phyloP scores from a whole-genome alignment of 2,888 invertebrate genomes.

The Cyclophora punctaria region DNA sequence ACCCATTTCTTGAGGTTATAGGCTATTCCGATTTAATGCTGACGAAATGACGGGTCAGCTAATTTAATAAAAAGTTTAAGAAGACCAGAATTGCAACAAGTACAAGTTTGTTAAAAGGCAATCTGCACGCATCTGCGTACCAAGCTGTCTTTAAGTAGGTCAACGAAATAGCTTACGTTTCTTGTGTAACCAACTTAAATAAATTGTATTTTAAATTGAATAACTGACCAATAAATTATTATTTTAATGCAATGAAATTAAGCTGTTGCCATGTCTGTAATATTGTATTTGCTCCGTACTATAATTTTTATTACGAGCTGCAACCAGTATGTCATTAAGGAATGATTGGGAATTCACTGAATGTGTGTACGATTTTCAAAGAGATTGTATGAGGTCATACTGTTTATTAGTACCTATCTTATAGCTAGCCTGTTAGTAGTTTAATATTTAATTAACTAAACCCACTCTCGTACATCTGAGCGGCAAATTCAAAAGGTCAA shows the following conservation, averaged over 20 bases:
- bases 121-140: slow-evolving; percentile 16
- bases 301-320: slow-evolving; percentile 12
- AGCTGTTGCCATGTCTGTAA: slow-evolving; percentile 13
- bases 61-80: too few relatives aligned
- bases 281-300: slow-evolving; percentile 10
- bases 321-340: slow-evolving; percentile 20
- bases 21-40: too few relatives aligned
- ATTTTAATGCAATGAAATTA: slow-evolving; percentile 7
- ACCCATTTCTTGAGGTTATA: too few relatives aligned
- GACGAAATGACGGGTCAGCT: too few relatives aligned
- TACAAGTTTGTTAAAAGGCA: slow-evolving; percentile 12
- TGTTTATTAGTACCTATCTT: neutral
- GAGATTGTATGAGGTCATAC: slow-evolving; percentile 3
- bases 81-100: slow-evolving; percentile 6
- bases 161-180: slow-evolving; percentile 13
- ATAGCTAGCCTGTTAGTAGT: neutral
- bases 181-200: slow-evolving; percentile 10
- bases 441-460: neutral
- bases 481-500: too few relatives aligned
- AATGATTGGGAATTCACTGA: slow-evolving; percentile 15
- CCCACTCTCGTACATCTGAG: neutral
- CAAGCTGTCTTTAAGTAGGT: slow-evolving; percentile 13
- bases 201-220: slow-evolving; percentile 12
- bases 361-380: slow-evolving; percentile 11
- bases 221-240: slow-evolving; percentile 11